Base-by-base conservation (phyloP, 2,113 vertebrate species). In the Sorex araneus region DNA sequence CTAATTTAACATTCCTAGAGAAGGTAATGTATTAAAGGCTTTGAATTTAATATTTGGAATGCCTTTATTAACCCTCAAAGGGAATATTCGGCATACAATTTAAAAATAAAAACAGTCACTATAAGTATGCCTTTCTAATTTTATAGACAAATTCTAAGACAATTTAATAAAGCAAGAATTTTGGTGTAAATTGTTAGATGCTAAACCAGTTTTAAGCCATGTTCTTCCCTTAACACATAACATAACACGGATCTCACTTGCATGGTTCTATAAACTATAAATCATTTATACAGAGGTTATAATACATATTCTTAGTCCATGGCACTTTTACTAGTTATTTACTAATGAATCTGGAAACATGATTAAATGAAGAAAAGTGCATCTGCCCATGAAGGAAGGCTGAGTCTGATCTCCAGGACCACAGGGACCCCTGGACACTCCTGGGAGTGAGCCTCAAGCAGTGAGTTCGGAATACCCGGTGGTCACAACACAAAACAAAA, bases 131-230 rank as follows among this genome's bases (percentile, higher is more conserved):
- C 45, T 84, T 87, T 67, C 23, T 15, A 50, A 57, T 82, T 93
- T 79, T 40, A 94, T n/a, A 88, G 79, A 73, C 89, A 87, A 25
- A 83, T 79, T 83, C 50, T 57, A 43, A 40, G 16, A 76, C 18
- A 87, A 82, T 73, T 93, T 90, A 93, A 34, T 40, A 70, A 19
- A 83, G 28, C 60, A 64, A 76, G 36, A 69, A 30, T 93, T 96
- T 89, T 87, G 78, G 81, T 84, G 63, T 11, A 60, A 90, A 66
- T 50, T 23, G 85, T 8, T 57, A 77, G 36, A 92, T 89, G 30
- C 23, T 66, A 82, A 80, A 13, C 16, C 15, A 83, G 40, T 15
- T 54, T 54, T 19, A 54, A 19, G 3, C 54, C 54, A 54, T 54
- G 18, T 54, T 54, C 54, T 54, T 54, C 54, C 54, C 4, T 54